Conservation (phyloP, 2,888 invertebrate species). For the Orthosia gothica region DNA sequence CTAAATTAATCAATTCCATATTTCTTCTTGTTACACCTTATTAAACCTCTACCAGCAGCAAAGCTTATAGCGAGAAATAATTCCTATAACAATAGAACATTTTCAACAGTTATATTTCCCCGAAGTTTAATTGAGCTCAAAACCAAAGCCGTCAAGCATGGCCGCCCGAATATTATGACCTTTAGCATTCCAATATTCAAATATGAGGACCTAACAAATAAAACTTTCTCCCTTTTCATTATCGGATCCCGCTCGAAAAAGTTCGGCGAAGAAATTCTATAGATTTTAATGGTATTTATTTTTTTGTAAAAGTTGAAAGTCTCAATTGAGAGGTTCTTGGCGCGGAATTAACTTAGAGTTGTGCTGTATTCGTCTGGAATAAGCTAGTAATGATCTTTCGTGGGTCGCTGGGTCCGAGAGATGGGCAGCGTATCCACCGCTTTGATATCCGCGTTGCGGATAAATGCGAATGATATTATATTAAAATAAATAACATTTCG, state of each 20-base stretch:
- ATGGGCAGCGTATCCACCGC: constrained; percentile 15
- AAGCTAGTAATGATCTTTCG: constrained; percentile 59
- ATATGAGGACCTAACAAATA: constrained; percentile 52
- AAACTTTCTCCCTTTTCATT: constrained; percentile 59
- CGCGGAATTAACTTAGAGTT: constrained; percentile 50
- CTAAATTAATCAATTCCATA: too few species aligned
- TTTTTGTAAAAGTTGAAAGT: constrained; percentile 36
- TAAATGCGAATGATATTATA: constrained; percentile 18
- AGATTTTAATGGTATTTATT: constrained; percentile 55
- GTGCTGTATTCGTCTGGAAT: constrained; percentile 53
- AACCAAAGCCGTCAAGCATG: constrained; percentile 25
- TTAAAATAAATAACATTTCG: constrained; percentile 13
- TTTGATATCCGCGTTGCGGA: constrained; percentile 24
- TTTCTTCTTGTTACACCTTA: too few species aligned
- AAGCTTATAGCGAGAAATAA: too few species aligned
- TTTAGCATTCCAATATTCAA: constrained; percentile 43
- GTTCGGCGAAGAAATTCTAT: constrained; percentile 52
- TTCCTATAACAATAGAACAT: background rate
- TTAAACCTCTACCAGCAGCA: too few species aligned
- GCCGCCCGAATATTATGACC: constrained; percentile 28
- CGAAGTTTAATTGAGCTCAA: constrained; percentile 39
- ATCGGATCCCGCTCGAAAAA: constrained; percentile 46
- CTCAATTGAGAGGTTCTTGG: constrained; percentile 44
- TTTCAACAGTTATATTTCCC: constrained; percentile 1
- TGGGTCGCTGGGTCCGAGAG: background rate